phyloP scores from a whole-genome alignment of 2,113 vertebrate species.

The Oxyruncus cristatus region DNA sequence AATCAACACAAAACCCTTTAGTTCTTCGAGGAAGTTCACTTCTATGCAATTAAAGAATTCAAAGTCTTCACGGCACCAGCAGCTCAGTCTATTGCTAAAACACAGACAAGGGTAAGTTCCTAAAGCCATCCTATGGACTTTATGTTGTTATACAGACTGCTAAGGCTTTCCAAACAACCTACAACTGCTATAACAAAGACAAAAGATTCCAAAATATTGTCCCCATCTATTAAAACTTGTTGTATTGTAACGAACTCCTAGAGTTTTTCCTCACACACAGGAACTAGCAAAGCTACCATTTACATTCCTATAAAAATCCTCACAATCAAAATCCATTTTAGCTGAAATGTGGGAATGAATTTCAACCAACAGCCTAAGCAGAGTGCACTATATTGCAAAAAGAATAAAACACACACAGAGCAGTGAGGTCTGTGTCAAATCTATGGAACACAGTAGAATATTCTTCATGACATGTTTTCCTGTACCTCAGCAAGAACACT shows the following conservation, averaged over 20 bases:
- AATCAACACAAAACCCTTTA: not conserved
- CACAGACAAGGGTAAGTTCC: not conserved
- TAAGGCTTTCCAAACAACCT: not conserved
- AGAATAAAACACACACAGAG: not conserved
- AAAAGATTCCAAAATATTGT: not conserved
- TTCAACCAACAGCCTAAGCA: not conserved
- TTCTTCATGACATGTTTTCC: not conserved
- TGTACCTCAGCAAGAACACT: not conserved
- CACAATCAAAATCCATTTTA: not conserved
- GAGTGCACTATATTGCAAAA: not conserved
- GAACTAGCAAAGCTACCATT: not conserved
- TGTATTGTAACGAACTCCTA: not conserved
- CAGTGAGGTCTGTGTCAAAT: not conserved
- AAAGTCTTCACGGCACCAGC: not conserved
- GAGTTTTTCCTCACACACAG: not conserved
- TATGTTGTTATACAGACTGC: not conserved
- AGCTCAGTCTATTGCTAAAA: not conserved
- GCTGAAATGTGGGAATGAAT: not conserved
- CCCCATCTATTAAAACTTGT: not conserved
- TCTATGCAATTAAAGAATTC: not conserved
- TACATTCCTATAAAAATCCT: not conserved
- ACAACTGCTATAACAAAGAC: not conserved
- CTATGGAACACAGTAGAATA: not conserved
- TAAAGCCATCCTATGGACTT: not conserved
- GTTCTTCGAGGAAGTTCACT: not conserved